These are phyloP conservation scores for Pristionchus exspectatus DNA, from an alignment of 2,888 invertebrate genomes.

Conservation along the genomic window DNA sequence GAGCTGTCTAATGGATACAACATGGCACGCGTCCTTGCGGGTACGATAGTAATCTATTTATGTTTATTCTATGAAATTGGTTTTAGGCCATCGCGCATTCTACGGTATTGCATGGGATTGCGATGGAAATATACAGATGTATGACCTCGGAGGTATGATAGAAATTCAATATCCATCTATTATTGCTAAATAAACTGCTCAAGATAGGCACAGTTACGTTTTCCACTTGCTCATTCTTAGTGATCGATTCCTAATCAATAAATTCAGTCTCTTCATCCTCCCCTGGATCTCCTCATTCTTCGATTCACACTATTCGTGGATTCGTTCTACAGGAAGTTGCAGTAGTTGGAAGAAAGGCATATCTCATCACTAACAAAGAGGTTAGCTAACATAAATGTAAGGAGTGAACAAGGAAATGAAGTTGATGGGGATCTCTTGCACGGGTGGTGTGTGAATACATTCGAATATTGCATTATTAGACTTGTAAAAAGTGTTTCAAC, in stretches of 20 bases:
- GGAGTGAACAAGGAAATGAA: too few species aligned
- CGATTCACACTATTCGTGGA: background rate
- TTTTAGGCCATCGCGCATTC: slow-evolving; percentile 10
- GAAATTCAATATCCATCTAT: too few species aligned
- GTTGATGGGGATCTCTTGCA: too few species aligned
- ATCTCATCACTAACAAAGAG: slow-evolving; percentile 31
- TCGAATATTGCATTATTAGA: too few species aligned
- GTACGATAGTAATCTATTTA: background rate
- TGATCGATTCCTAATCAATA: background rate
- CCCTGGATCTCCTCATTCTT: background rate
- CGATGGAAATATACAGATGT: slow-evolving; percentile 24
- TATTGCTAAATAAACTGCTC: too few species aligned
- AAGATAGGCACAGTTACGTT: too few species aligned
- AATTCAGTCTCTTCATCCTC: background rate
- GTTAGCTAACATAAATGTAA: background rate
- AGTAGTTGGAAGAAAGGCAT: slow-evolving; percentile 17
- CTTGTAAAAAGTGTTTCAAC: too few species aligned
- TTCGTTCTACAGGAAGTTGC: slow-evolving; percentile 35
- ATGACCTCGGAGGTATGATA: slow-evolving; percentile 47
- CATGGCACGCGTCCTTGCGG: slow-evolving; percentile 14
- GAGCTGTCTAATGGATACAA: slow-evolving; percentile 31
- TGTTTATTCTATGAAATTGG: background rate
- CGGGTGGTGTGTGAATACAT: too few species aligned
- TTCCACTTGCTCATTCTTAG: too few species aligned
- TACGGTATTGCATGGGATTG: slow-evolving; percentile 28